Percentiles rank a stretch among this genome's conserved stretches.
Conservation (phyloP, 2,797 vertebrate genomes). For the Ctenopoma multispine region DNA sequence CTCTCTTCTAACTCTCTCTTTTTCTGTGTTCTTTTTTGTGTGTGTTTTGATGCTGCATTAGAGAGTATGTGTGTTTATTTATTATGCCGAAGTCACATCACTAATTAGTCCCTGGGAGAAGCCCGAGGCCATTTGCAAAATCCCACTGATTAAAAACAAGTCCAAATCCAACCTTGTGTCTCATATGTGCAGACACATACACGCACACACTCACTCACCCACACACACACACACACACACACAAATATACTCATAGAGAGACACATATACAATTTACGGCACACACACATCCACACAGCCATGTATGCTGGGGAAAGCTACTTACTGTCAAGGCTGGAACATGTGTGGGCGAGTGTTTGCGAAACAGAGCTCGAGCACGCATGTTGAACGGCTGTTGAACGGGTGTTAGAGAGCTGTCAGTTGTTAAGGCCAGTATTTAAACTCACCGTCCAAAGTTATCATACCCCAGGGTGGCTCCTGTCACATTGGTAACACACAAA, state of each 20-base stretch:
- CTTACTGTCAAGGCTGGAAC: conserved; percentile 80
- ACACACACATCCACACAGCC: conserved; percentile 44
- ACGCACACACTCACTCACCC: conserved; percentile 26
- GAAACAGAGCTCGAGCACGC: conserved; percentile 50
- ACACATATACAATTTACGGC: conserved; percentile 40
- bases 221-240: conserved; percentile 20
- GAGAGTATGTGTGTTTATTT: conserved; percentile 75
- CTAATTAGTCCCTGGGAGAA: conserved; percentile 87
- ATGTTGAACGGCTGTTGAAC: conserved; percentile 67
- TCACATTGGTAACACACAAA: conserved; percentile 49
- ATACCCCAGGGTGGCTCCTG: conserved; percentile 71
- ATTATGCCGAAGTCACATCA: conserved; percentile 83
- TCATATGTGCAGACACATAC: conserved; percentile 29
- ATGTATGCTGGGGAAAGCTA: conserved; percentile 71
- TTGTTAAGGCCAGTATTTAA: conserved; percentile 81
- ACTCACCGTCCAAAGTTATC: conserved; percentile 72
- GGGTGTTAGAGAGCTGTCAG: conserved; percentile 73
- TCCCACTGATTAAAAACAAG: conserved; percentile 86
- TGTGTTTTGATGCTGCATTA: conserved; percentile 62
- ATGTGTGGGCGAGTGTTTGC: conserved; percentile 75
- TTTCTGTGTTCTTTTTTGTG: conserved; percentile 50
- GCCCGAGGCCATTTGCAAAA: conserved; percentile 83
- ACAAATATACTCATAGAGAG: conserved; percentile 26
- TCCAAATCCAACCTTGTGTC: conserved; percentile 79
- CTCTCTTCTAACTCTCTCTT: conserved; percentile 44